Evolutionary conservation across 1,140 invertebrate genomes (phyloP).

Genomic region (Batillaria attramentaria): DNA sequence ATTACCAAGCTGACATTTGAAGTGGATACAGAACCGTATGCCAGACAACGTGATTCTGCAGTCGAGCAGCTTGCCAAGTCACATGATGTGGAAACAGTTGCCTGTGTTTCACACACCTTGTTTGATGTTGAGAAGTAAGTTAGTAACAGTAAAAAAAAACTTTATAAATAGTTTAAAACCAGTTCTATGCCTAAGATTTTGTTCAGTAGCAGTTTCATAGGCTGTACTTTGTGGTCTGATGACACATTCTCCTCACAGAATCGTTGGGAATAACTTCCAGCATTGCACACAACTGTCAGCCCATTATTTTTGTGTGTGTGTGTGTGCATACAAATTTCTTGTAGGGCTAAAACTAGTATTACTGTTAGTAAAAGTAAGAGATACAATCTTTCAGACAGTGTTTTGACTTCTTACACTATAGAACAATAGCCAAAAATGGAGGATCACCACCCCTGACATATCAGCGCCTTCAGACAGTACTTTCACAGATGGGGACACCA

Average conservation of each 20-base stretch:
- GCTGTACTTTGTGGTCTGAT: not conserved
- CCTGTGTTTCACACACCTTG: conserved; percentile 85
- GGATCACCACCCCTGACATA: conserved; percentile 88
- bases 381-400: too few relatives aligned
- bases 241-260: not conserved
- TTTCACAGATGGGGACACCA: conserved; percentile 83
- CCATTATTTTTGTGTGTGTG: too few relatives aligned
- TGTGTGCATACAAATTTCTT: too few relatives aligned
- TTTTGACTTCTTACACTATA: too few relatives aligned
- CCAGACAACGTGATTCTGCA: conserved; percentile 85
- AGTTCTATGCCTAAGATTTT: not conserved
- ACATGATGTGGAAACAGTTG: conserved; percentile 83
- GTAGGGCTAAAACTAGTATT: too few relatives aligned
- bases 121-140: conserved; percentile 74
- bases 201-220: not conserved
- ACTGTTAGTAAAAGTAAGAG: too few relatives aligned
- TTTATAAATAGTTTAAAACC: not conserved
- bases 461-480: conserved; percentile 86
- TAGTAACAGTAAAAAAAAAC: too few relatives aligned
- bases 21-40: conserved; percentile 91
- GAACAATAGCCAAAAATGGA: conserved; percentile 87
- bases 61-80: conserved; percentile 85
- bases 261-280: not conserved
- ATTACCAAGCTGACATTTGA: conserved; percentile 89
- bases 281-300: too few relatives aligned